These are phyloP conservation scores for Onychomys arenicola DNA, from an alignment of 2,797 vertebrate species.

Conservation along the genomic window DNA sequence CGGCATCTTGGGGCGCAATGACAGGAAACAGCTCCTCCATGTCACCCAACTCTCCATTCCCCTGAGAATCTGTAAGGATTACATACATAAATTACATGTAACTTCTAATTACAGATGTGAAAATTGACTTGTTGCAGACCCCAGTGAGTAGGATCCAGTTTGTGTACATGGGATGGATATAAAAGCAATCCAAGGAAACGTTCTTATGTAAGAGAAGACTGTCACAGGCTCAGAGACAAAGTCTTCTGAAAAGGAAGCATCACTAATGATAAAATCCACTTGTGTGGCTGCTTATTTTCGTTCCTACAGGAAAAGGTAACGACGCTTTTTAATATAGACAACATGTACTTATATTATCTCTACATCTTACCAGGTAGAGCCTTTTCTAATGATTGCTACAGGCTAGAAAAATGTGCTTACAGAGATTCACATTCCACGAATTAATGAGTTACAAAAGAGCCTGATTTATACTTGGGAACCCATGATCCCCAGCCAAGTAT, in stretches of 20 bases:
- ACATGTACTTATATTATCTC: conserved; percentile 68
- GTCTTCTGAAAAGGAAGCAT: not conserved
- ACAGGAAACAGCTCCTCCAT: not conserved
- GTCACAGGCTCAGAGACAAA: conserved; percentile 36
- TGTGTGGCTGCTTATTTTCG: conserved; percentile 38
- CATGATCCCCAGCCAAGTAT: conserved; percentile 37
- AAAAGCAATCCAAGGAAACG: conserved; percentile 43
- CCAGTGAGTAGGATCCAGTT: not conserved
- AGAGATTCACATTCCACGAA: conserved; percentile 70
- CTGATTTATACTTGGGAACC: conserved; percentile 51
- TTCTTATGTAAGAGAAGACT: not conserved
- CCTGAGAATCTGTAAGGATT: not conserved
- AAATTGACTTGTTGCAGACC: not conserved
- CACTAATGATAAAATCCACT: conserved; percentile 5
- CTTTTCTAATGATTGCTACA: conserved; percentile 71
- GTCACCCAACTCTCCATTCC: not conserved
- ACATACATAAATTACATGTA: not conserved
- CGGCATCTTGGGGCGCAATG: not conserved
- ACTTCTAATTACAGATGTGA: not conserved
- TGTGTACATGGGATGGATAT: not conserved
- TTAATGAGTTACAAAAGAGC: conserved; percentile 63
- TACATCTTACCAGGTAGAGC: conserved; percentile 86
- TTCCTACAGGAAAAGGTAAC: conserved; percentile 23
- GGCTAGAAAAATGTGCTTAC: conserved; percentile 50
- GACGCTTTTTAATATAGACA: conserved; percentile 62